phyloP scores from a whole-genome alignment of 2,888 invertebrate species.

The Charanyca ferruginea region DNA sequence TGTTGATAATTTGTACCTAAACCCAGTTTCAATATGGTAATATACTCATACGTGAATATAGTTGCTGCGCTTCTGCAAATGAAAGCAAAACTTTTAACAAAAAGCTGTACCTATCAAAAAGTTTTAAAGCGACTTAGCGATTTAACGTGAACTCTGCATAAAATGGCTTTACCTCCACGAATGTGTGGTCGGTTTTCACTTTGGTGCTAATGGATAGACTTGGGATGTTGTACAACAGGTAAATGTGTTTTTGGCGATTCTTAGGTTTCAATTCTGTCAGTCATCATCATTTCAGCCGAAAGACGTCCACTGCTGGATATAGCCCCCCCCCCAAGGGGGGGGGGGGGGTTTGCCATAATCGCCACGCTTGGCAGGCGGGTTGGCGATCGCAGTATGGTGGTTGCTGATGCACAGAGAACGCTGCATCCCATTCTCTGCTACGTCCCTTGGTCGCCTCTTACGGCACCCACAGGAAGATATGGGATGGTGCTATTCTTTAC shows the following conservation, averaged over 20 bases:
- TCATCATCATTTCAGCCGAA: no score
- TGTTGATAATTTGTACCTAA: neutral
- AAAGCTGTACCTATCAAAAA: conserved; percentile 8
- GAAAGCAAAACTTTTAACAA: neutral
- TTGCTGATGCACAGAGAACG: no score
- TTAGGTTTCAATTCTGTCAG: neutral
- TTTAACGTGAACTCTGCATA: neutral
- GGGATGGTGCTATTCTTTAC: no score
- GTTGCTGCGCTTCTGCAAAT: neutral
- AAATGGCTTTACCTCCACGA: neutral
- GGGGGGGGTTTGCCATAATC: no score
- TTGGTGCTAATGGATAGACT: conserved; percentile 55
- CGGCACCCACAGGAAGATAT: no score
- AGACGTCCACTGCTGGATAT: no score
- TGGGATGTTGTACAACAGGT: neutral
- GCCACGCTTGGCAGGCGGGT: no score
- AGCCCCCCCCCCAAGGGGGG: no score
- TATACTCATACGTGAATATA: no score
- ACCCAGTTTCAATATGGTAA: neutral
- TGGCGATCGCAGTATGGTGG: no score
- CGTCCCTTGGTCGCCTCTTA: no score
- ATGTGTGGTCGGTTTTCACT: conserved; percentile 49
- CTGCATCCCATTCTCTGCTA: no score
- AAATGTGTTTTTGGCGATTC: neutral
- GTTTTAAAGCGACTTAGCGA: conserved; percentile 9